phyloP scores from a whole-genome alignment of 1,140 invertebrate species.

The Chionoecetes opilio region DNA sequence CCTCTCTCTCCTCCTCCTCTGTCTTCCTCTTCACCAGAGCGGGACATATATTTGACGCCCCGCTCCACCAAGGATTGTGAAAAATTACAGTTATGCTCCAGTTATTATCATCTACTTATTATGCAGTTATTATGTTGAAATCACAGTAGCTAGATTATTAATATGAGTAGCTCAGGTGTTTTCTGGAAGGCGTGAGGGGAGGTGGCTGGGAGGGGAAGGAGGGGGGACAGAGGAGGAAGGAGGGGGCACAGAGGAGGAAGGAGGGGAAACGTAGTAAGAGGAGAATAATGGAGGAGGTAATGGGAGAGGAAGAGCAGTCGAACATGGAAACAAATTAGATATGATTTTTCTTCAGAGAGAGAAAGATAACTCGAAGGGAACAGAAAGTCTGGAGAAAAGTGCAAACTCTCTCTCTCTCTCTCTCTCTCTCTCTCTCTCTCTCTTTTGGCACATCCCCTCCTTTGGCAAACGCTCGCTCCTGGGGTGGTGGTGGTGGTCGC shows the following conservation, averaged over 20 bases:
- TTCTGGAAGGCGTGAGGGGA: neutral
- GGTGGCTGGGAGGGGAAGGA: neutral
- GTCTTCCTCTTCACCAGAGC: neutral
- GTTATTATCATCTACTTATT: no score
- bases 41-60: no score
- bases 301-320: neutral
- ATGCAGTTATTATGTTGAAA: no score
- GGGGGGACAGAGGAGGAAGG: conserved; percentile 34
- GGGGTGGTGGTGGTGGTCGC: neutral
- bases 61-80: neutral
- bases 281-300: neutral
- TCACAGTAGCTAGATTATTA: neutral
- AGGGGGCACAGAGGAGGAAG: conserved; percentile 39
- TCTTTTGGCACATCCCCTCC: neutral
- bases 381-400: neutral
- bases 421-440: conserved; percentile 27
- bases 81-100: neutral
- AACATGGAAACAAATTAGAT: neutral
- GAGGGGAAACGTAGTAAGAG: conserved; percentile 1
- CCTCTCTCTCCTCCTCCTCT: neutral
- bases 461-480: no score
- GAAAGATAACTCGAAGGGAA: neutral
- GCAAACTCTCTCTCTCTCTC: neutral
- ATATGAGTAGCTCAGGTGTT: neutral
- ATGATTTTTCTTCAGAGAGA: neutral